Evolutionary conservation across 2,797 vertebrate genomes (phyloP).

Genomic region (Danio jaintianensis): DNA sequence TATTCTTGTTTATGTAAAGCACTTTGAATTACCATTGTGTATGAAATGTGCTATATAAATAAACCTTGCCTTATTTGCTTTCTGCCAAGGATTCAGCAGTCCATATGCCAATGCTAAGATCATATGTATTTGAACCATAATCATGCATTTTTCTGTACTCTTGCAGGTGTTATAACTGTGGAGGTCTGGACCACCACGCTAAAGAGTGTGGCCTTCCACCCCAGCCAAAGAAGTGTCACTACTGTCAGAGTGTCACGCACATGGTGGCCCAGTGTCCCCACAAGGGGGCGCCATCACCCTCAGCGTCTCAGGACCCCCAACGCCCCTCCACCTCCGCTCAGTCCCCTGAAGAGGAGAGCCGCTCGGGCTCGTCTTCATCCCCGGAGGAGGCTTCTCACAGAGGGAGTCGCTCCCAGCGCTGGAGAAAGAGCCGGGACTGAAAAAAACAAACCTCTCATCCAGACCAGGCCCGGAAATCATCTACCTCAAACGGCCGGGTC

Average conservation of each 20-base stretch:
- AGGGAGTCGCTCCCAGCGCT: conserved; percentile 70
- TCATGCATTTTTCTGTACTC: conserved; percentile 79
- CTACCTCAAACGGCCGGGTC: conserved; percentile 80
- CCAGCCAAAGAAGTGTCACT: conserved; percentile 98
- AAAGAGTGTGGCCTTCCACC: conserved; percentile 97
- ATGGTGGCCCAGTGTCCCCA: conserved; percentile 95
- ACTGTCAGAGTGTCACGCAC: conserved; percentile 95
- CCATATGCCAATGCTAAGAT: too few relatives aligned
- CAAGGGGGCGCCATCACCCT: conserved; percentile 83
- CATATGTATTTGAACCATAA: too few relatives aligned
- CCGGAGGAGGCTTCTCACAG: conserved; percentile 76
- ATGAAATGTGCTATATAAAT: too few relatives aligned
- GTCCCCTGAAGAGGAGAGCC: conserved; percentile 84
- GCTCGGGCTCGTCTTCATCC: conserved; percentile 77
- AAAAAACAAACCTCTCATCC: conserved; percentile 63
- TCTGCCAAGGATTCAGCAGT: too few relatives aligned
- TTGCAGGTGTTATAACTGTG: conserved; percentile 96
- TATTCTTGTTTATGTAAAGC: too few relatives aligned
- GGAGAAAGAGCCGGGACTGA: conserved; percentile 77
- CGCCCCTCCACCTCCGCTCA: conserved; percentile 76
- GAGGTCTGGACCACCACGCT: conserved; percentile 95
- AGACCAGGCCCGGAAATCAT: conserved; percentile 71
- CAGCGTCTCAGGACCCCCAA: conserved; percentile 88
- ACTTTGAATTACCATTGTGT: too few relatives aligned
- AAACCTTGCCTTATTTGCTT: too few relatives aligned